Evolutionary conservation across 2,113 vertebrate species (phyloP).

Genomic region (Myiagra hebetior): DNA sequence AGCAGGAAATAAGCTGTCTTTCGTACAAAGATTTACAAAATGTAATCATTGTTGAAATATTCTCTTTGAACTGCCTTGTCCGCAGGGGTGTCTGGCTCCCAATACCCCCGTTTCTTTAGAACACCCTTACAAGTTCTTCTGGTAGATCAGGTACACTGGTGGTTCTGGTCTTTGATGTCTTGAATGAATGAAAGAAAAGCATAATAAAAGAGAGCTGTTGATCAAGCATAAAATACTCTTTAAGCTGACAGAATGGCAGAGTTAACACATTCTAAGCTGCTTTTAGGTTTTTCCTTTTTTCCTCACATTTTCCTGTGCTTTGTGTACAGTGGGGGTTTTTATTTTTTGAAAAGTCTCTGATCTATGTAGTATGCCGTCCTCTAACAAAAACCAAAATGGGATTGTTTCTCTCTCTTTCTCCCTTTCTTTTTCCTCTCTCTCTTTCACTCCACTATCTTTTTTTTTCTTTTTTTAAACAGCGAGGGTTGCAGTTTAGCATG

Average conservation of each 20-base stretch:
- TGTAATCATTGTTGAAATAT: slow-evolving; percentile 89
- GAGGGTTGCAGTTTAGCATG: background rate
- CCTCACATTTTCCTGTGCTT: slow-evolving; percentile 85
- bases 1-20: slow-evolving; percentile 80
- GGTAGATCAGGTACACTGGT: slow-evolving; percentile 84
- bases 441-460: slow-evolving; percentile 40
- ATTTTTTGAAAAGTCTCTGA: slow-evolving; percentile 84
- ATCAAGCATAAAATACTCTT: slow-evolving; percentile 90
- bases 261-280: slow-evolving; percentile 89
- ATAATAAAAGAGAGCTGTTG: slow-evolving; percentile 87
- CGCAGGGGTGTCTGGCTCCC: slow-evolving; percentile 83
- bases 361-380: slow-evolving; percentile 82
- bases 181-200: slow-evolving; percentile 86
- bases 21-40: slow-evolving; percentile 87
- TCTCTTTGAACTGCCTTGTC: slow-evolving; percentile 85
- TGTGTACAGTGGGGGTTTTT: slow-evolving; percentile 84
- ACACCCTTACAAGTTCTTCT: slow-evolving; percentile 79
- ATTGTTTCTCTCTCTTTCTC: slow-evolving; percentile 78
- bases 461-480: background rate
- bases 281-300: slow-evolving; percentile 77
- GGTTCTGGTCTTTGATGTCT: slow-evolving; percentile 82
- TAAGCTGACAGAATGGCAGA: slow-evolving; percentile 87
- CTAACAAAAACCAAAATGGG: slow-evolving; percentile 80
- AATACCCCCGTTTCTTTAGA: slow-evolving; percentile 81
- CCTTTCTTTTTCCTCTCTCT: slow-evolving; percentile 54